Base-by-base conservation (phyloP, 2,888 invertebrate species). In the Nomada fabriciana region DNA sequence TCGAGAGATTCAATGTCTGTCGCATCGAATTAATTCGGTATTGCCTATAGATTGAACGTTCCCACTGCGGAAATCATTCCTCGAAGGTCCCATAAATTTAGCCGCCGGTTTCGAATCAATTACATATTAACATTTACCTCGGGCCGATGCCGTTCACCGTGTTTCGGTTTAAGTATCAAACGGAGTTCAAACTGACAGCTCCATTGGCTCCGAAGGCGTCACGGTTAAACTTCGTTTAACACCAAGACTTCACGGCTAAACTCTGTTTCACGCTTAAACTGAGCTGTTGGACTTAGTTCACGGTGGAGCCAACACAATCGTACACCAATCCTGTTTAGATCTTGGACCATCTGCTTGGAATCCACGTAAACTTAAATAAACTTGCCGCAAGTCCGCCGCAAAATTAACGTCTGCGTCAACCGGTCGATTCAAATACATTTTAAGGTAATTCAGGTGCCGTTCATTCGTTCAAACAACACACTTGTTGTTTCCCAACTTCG, bases 221-320 rank as follows among this genome's bases (percentile, higher is more conserved):
- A 13, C 59, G 47, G 69, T 70, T 71, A 69, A 82, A 82, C 81
- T 80, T 71, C 61, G 80, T 67, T 81, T 69, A 79, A 81, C 64
- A 59, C 59, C 61, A 36, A 73, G 69, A 82, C 75, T 63, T 80
- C 60, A 29, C 57, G 59, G 55, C 65, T 65, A 67, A 82, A 77
- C 78, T 83, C 63, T 55, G 70, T 50, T 82, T 70, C 79, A 64
- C 60, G 75, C 64, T 82, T 52, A 25, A 59, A 72, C 82, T 63
- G 69, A 80, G 68, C 73, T 65, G 59, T 9, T 23, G 63, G 68
- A 75, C 68, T 79, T 82, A 72, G 83, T 69, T 72, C 60, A 60
- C 36, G n/a, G 52, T 36, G 61, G 20, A 75, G 67, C 78, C 11
- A 68, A 82, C 78, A 71, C 78, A 76, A 57, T 60, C 72, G 29